Evolutionary conservation across 1,140 invertebrate species (phyloP), one percentile per base, ranked within the genome.

Genomic region (Trachymyrmex septentrionalis): DNA sequence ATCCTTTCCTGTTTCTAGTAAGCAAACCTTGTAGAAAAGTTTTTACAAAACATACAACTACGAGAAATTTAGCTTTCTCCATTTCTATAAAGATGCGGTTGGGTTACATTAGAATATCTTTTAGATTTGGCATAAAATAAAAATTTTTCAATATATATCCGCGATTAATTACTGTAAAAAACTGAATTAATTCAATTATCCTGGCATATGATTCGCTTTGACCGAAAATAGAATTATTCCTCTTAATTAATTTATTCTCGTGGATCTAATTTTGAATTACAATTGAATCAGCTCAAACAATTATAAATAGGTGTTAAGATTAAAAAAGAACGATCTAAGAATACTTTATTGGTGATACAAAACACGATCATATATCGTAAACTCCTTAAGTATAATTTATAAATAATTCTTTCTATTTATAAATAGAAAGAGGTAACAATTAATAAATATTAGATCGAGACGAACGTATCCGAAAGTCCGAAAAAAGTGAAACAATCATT

Each of bases 391-490:
- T 34, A 34, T 78, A 61, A 69, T 78, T 64, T 77, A 86, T 90
- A 90, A 91, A 90, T 86, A 84, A 86, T 30, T 53, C 53, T 34
- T 6, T 34, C 30, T 34, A 34, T 34, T 34, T 34, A 34, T 34
- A 34, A 34, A 63, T 72, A 82, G 38, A 80, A 12, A 69, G 24
- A 86, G 24, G 69, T 81, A 72, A 44, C 63, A 19, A 89, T 66
- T 84, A 89, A 91, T 90, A 90, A 92, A 91, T 89, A 86, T 75
- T 30, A 91, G 21, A 72, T 86, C 44, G 24, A 86, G 27, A 50
- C 55, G 16, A 63, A n/a, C 59, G 24, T 66, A 7, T 53, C 50
- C 38, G 19, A 27, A 27, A 50, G 5, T 30, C n/a, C 64, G 38
- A 44, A 21, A 73, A 48, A 63, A 27, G 24, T 16, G 16, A 44